Conservation (phyloP, 2,888 invertebrate genomes). For the Ceraclea dissimilis region DNA sequence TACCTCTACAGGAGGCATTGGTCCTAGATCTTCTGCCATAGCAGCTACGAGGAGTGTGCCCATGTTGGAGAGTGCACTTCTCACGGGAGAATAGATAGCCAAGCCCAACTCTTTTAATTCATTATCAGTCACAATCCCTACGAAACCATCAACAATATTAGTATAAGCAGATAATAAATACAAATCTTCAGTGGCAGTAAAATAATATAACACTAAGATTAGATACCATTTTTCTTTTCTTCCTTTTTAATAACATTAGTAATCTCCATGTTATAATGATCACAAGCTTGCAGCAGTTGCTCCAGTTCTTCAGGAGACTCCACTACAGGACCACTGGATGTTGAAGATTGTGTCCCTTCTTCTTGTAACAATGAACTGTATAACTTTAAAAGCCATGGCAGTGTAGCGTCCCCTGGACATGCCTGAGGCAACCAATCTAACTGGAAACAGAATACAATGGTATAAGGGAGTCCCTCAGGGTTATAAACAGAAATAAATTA, state of each 20-base stretch:
- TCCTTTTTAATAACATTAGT: slow-evolving; percentile 30
- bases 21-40: slow-evolving; percentile 32
- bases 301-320: slow-evolving; percentile 31
- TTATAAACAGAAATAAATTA: background rate
- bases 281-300: slow-evolving; percentile 35
- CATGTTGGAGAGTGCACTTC: slow-evolving; percentile 36
- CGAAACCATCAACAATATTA: background rate
- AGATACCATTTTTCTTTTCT: slow-evolving; percentile 21
- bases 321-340: slow-evolving; percentile 28
- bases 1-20: slow-evolving; percentile 36
- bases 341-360: slow-evolving; percentile 28
- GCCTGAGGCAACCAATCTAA: slow-evolving; percentile 21
- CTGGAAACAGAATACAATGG: slow-evolving; percentile 5
- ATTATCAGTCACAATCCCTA: slow-evolving; percentile 16
- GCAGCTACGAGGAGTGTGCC: slow-evolving; percentile 35
- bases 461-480: no score
- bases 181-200: background rate
- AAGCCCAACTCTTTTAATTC: slow-evolving; percentile 35
- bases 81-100: slow-evolving; percentile 38
- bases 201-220: no score
- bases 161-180: background rate
- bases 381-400: slow-evolving; percentile 21
- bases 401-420: slow-evolving; percentile 21
- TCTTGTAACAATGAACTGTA: slow-evolving; percentile 17
- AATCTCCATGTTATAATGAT: slow-evolving; percentile 36